Conservation (phyloP, 92 coral and sea anemone genomes). For the Porites lobata region DNA sequence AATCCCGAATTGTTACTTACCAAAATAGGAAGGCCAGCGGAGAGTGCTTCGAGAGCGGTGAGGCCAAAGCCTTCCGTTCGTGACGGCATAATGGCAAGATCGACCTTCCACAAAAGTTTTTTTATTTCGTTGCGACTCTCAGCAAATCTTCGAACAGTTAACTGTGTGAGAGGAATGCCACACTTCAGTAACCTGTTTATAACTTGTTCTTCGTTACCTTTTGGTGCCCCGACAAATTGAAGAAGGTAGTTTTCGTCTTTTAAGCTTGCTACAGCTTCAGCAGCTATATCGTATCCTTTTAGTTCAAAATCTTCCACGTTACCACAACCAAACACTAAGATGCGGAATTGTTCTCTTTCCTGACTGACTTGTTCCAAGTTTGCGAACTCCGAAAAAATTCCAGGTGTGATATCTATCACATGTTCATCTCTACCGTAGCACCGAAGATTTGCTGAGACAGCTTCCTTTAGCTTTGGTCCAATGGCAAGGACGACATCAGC, state of each 20-base stretch:
- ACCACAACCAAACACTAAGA: not conserved
- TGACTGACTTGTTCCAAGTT: too few relatives aligned
- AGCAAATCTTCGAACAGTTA: not conserved
- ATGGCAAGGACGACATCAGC: too few relatives aligned
- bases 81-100: conserved; percentile 12
- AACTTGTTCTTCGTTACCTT: not conserved
- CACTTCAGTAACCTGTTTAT: not conserved
- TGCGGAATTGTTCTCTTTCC: not conserved
- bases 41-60: not conserved
- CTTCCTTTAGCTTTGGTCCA: too few relatives aligned
- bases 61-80: conserved; percentile 13
- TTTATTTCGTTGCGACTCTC: not conserved
- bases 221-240: not conserved
- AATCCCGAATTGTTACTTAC: not conserved
- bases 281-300: conserved; percentile 10
- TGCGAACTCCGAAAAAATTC: too few relatives aligned
- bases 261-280: not conserved
- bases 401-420: too few relatives aligned
- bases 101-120: not conserved
- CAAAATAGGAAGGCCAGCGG: conserved; percentile 6
- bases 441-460: too few relatives aligned
- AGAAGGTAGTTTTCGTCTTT: not conserved
- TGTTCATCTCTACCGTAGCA: too few relatives aligned
- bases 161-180: not conserved
- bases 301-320: not conserved